phyloP scores from a whole-genome alignment of 2,797 vertebrate genomes.

The Rhodeus uyekii region DNA sequence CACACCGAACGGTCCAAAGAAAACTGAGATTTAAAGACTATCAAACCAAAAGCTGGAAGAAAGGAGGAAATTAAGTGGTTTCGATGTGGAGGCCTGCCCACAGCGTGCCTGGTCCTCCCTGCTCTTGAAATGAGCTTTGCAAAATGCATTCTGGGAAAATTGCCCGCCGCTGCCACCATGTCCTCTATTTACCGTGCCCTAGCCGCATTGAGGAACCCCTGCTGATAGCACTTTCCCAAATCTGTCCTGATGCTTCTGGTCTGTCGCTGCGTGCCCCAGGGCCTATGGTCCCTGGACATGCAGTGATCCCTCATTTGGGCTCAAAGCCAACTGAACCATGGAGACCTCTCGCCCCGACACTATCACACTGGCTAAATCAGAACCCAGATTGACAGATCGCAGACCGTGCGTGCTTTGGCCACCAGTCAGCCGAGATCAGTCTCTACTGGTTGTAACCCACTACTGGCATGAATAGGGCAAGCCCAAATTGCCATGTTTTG shows the following conservation, averaged over 20 bases:
- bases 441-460: slow-evolving; percentile 72
- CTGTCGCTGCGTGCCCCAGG: slow-evolving; percentile 87
- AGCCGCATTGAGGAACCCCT: slow-evolving; percentile 75
- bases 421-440: slow-evolving; percentile 78
- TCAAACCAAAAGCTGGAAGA: slow-evolving; percentile 38
- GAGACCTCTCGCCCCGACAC: slow-evolving; percentile 81
- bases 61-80: slow-evolving; percentile 44
- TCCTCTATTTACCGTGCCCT: slow-evolving; percentile 77
- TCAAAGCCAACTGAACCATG: slow-evolving; percentile 90
- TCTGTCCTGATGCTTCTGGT: slow-evolving; percentile 91
- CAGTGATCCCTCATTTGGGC: slow-evolving; percentile 72
- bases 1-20: slow-evolving; percentile 41
- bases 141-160: slow-evolving; percentile 84
- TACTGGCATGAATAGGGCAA: slow-evolving; percentile 63
- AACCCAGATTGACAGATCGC: slow-evolving; percentile 85
- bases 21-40: slow-evolving; percentile 58
- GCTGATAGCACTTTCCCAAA: slow-evolving; percentile 86
- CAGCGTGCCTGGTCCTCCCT: slow-evolving; percentile 60
- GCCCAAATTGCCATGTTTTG: slow-evolving; percentile 42
- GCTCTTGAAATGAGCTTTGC: slow-evolving; percentile 79
- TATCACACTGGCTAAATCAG: slow-evolving; percentile 70
- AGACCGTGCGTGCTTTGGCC: slow-evolving; percentile 76
- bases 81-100: slow-evolving; percentile 31
- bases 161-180: slow-evolving; percentile 75
- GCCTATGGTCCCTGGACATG: slow-evolving; percentile 75